Evolutionary conservation across 2,797 vertebrate genomes (phyloP).

Genomic region (Callimico goeldii): DNA sequence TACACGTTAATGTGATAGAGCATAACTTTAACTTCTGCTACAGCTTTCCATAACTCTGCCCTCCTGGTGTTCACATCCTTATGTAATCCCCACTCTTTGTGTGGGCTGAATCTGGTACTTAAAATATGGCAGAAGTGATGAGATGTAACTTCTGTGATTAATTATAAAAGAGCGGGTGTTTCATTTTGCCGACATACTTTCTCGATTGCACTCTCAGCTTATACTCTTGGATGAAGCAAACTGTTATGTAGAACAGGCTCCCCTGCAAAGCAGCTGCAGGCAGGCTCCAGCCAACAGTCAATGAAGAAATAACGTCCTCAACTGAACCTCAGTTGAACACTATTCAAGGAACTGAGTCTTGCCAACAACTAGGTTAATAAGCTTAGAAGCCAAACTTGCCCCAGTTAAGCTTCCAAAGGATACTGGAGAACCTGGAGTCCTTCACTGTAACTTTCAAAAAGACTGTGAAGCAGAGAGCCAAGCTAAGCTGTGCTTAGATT

Average conservation of each 20-base stretch:
- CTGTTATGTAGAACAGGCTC: fast-evolving
- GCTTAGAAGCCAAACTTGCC: neutral
- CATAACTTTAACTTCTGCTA: neutral
- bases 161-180: neutral
- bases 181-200: neutral
- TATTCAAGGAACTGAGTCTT: neutral
- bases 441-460: neutral
- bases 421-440: neutral
- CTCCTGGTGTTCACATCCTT: neutral
- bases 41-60: neutral
- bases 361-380: neutral
- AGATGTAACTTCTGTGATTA: neutral
- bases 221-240: neutral
- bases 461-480: neutral
- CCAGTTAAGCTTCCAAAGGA: neutral
- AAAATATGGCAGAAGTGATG: neutral
- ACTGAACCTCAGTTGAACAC: neutral
- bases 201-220: neutral
- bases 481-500: neutral
- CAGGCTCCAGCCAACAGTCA: neutral
- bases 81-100: neutral
- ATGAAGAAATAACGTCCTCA: neutral
- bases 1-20: neutral
- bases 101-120: neutral
- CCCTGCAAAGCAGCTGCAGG: fast-evolving